Evolutionary conservation across 2,888 invertebrate genomes (phyloP), one percentile per base, ranked within the genome.

Genomic region (Branchipolynoe longqiensis): DNA sequence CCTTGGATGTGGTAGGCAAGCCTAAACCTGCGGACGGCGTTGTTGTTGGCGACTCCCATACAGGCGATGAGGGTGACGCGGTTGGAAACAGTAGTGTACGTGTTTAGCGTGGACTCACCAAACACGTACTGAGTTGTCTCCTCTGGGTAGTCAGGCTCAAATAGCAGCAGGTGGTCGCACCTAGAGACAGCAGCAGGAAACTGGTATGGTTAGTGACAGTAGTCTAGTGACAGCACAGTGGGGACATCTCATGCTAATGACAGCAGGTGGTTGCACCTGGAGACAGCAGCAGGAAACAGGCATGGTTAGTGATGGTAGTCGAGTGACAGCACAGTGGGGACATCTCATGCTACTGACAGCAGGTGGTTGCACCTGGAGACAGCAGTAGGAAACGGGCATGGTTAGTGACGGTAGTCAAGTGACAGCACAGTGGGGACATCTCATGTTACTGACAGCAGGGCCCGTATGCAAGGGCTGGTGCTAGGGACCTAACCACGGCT

Each of bases 241-340:
- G n/a, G n/a, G n/a, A n/a, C n/a, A n/a, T n/a, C n/a, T n/a, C n/a
- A n/a, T n/a, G n/a, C 92, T 84, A 90, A 89, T 14, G 91, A 58
- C 81, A 90, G 89, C 41, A 92, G 78, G 86, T 92, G 91, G 84
- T 91, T 91, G 88, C 92, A 92, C 25, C 92, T 92, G 87, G 25
- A 90, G 88, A 58, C 58, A 85, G n/a, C n/a, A n/a, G n/a, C n/a
- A n/a, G n/a, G n/a, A n/a, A n/a, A n/a, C n/a, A n/a, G n/a, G n/a
- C n/a, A n/a, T n/a, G n/a, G n/a, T n/a, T n/a, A n/a, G n/a, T n/a
- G n/a, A n/a, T n/a, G n/a, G n/a, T n/a, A n/a, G n/a, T n/a, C n/a
- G n/a, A n/a, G n/a, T n/a, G n/a, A n/a, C n/a, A n/a, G n/a, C n/a
- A n/a, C n/a, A n/a, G n/a, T n/a, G n/a, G n/a, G n/a, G n/a, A n/a